phyloP scores from a whole-genome alignment of 2,113 vertebrate genomes.

The Dermatemys mawii region DNA sequence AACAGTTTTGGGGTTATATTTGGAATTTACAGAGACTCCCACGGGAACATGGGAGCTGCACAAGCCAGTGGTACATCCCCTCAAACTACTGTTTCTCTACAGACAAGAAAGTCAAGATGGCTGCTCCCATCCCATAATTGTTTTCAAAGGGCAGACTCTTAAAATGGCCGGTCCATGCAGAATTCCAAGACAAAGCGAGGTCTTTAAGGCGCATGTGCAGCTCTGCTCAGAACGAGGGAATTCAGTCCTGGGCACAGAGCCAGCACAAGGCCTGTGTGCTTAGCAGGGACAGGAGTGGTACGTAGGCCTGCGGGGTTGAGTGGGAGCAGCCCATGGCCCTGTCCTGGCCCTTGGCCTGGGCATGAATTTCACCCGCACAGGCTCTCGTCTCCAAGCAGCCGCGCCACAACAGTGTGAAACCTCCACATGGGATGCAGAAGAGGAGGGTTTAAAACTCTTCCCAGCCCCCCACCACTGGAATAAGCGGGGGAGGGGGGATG shows the following conservation, averaged over 20 bases:
- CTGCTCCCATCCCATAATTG: background rate
- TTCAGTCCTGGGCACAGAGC: background rate
- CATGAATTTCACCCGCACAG: background rate
- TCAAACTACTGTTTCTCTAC: too few species aligned
- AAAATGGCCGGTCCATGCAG: background rate
- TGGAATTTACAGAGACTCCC: background rate
- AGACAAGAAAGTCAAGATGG: background rate
- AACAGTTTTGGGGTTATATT: background rate
- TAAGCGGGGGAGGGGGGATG: too few species aligned
- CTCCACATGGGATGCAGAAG: too few species aligned
- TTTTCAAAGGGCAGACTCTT: background rate
- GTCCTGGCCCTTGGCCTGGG: background rate
- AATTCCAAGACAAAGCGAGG: background rate
- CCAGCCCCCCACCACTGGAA: too few species aligned
- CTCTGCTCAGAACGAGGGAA: background rate
- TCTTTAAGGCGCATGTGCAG: background rate
- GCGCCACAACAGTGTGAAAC: too few species aligned
- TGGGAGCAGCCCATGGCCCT: background rate
- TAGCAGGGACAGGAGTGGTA: background rate
- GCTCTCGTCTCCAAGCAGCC: background rate
- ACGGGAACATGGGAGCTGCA: background rate
- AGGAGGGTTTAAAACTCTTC: too few species aligned
- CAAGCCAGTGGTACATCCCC: background rate
- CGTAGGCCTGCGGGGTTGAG: background rate
- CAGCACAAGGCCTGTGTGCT: background rate